Conservation (phyloP, 2,113 vertebrate genomes). For the Ammodytes dubius region DNA sequence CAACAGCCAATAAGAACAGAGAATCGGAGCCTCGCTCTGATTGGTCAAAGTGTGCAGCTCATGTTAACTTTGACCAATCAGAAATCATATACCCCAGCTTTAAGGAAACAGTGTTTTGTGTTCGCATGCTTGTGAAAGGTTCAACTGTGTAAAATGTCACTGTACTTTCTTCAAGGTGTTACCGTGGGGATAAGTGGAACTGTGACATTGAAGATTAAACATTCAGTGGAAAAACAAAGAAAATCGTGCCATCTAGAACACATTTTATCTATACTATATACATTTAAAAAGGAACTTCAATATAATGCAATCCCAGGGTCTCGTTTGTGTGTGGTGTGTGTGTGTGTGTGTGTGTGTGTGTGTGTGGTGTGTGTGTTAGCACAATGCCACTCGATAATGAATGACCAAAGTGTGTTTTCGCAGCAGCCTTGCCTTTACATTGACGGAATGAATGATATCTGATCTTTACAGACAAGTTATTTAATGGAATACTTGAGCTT, state of each 20-base stretch:
- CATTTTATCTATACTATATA: background rate
- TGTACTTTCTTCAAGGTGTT: background rate
- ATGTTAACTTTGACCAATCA: too few relatives aligned
- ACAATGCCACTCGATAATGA: background rate
- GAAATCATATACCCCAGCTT: too few relatives aligned
- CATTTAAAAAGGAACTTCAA: background rate
- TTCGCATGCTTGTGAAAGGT: too few relatives aligned
- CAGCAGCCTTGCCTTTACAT: background rate
- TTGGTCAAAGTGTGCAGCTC: too few relatives aligned
- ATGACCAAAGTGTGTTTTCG: background rate
- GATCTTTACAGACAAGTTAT: background rate
- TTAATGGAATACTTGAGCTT: background rate
- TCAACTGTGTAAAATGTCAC: too few relatives aligned
- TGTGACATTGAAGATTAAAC: background rate
- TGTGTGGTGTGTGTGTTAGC: background rate
- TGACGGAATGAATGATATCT: background rate
- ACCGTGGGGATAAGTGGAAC: too few relatives aligned
- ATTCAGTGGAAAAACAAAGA: background rate
- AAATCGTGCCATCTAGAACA: background rate
- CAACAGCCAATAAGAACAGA: too few relatives aligned
- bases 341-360: too few relatives aligned
- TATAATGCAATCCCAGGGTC: slow-evolving; percentile 10
- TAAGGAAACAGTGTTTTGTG: too few relatives aligned
- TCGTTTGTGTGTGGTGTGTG: background rate
- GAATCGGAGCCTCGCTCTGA: too few relatives aligned